These are phyloP conservation scores for Sceliomorpha sp. DNA, from an alignment of 2,888 invertebrate genomes.

Conservation along the genomic window DNA sequence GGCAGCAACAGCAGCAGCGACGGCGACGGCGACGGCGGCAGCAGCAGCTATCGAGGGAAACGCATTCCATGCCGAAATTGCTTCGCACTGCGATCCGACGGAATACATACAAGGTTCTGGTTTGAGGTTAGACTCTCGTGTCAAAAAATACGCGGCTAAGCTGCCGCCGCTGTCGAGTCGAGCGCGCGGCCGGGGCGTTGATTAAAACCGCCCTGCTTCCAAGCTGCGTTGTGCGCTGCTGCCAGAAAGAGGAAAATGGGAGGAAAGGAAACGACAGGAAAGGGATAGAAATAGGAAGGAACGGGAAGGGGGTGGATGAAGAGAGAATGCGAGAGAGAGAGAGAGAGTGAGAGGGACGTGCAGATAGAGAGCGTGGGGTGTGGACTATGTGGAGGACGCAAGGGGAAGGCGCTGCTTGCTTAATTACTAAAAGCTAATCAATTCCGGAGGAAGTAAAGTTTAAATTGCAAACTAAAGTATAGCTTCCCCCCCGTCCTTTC, in stretches of 20 bases:
- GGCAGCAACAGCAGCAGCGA: too few species aligned
- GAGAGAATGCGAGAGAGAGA: constrained; percentile 36
- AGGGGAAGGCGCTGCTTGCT: constrained; percentile 78
- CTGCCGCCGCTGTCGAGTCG: constrained; percentile 43
- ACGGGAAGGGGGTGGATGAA: constrained; percentile 38
- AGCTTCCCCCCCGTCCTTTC: constrained; percentile 62
- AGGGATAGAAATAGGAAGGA: constrained; percentile 46
- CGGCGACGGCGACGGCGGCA: constrained; percentile 58
- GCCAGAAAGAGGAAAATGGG: constrained; percentile 40
- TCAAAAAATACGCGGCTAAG: constrained; percentile 71
- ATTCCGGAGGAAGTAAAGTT: constrained; percentile 81
- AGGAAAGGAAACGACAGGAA: constrained; percentile 36
- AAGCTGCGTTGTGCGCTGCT: constrained; percentile 49
- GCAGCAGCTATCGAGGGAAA: constrained; percentile 76
- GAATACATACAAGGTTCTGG: constrained; percentile 63
- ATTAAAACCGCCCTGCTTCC: constrained; percentile 75
- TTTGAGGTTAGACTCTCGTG: constrained; percentile 73
- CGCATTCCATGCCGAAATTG: constrained; percentile 80
- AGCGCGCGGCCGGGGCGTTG: constrained; percentile 72
- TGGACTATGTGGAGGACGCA: constrained; percentile 41
- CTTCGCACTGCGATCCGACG: constrained; percentile 73
- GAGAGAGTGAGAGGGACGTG: constrained; percentile 36
- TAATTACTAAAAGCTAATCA: constrained; percentile 81
- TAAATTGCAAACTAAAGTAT: constrained; percentile 81
- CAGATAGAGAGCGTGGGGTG: constrained; percentile 50